Evolutionary conservation across 2,888 invertebrate genomes (phyloP), one percentile per base, ranked within the genome.

Genomic region (Andrena haemorrhoa): DNA sequence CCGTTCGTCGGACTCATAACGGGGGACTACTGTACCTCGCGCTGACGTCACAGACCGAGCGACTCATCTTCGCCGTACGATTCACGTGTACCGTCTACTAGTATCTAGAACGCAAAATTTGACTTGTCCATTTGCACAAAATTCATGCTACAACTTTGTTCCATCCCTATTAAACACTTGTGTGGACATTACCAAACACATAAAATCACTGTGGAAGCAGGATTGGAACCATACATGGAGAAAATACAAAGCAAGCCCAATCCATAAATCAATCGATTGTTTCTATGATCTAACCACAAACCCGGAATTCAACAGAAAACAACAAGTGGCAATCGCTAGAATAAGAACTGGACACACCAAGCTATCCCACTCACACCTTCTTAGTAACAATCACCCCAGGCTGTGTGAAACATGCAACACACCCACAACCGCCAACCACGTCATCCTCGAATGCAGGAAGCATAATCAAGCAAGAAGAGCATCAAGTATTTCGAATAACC

Each of bases 271-370:
- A 0, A 35, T 35, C 2, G 4, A 26, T 1, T 29, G 35, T 2
- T 63, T 63, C n/a, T 53, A 26, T 10, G 35, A 72, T 1, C 23
- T 72, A 0, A 4, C 16, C 26, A 53, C n/a, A 8, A 56, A 73
- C 0, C 5, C 0, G 6, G 29, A 41, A 7, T 64, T 56, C 20
- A 73, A 53, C 12, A 51, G 64, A 29, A 73, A 7, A 8, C 64
- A 73, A 12, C 56, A 64, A 56, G 12, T 29, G 0, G n/a, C 53
- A 56, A 26, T 65, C 41, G 64, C 29, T 0, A 41, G 41, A 53
- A 73, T 64, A 53, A 65, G 41, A 73, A 31, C 4, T 12, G 73
- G 73, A 3, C 56, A 73, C 8, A 56, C 6, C n/a, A 64, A 64
- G 41, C n/a, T 73, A 0, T 26, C 64, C 7, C 73, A 64, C 1